Evolutionary conservation across 2,113 vertebrate genomes (phyloP).

Genomic region (Rhabdornis inornatus): DNA sequence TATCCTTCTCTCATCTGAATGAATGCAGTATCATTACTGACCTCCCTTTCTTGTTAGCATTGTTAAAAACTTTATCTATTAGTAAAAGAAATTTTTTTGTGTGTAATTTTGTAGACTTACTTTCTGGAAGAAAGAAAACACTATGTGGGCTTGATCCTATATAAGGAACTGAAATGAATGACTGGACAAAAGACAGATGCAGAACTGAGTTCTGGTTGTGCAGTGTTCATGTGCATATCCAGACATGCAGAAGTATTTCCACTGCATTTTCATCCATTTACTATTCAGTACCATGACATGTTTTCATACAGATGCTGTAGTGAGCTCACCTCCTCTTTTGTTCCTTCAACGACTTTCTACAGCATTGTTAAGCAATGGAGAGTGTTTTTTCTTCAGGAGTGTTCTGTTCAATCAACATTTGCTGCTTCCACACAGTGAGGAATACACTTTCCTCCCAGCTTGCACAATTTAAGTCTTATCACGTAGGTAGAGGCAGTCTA

Average conservation of each 20-base stretch:
- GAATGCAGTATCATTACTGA: not conserved
- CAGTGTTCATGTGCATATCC: not conserved
- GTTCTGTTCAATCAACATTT: not conserved
- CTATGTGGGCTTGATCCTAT: not conserved
- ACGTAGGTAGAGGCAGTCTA: constrained; percentile 47
- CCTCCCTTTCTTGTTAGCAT: not conserved
- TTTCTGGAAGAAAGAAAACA: not conserved
- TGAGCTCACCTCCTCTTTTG: not conserved
- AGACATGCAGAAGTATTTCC: not conserved
- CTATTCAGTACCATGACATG: not conserved
- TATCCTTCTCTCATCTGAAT: not conserved
- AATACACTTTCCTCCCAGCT: constrained; percentile 32
- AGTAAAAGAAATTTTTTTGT: not conserved
- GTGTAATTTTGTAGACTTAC: not conserved
- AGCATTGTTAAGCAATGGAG: not conserved
- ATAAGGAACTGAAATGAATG: not conserved
- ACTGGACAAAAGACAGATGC: not conserved
- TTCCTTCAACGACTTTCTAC: not conserved
- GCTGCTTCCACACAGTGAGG: not conserved
- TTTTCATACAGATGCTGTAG: not conserved
- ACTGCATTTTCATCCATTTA: not conserved
- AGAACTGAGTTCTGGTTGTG: not conserved
- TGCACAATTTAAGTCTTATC: constrained; percentile 47
- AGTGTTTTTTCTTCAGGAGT: not conserved
- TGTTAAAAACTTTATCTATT: not conserved